phyloP scores from a whole-genome alignment of 2,888 invertebrate genomes.

The Athalia circularis region DNA sequence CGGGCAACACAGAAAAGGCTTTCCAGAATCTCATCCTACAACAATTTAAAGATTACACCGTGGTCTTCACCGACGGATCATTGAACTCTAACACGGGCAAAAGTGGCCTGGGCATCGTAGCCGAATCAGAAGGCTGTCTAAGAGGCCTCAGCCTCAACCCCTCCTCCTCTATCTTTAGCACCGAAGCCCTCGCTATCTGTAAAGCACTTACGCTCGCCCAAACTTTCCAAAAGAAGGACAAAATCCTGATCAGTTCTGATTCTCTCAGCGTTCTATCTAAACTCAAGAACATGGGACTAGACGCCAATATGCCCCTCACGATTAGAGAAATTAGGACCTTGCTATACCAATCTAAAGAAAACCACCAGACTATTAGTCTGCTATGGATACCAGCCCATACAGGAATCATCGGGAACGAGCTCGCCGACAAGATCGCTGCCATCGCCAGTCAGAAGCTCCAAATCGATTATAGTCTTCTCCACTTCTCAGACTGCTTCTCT shows the following conservation, averaged over 20 bases:
- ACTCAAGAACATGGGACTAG: neutral
- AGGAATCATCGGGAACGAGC: neutral
- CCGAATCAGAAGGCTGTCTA: no score
- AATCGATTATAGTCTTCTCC: no score
- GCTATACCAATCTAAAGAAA: neutral
- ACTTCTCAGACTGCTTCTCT: no score
- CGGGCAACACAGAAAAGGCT: no score
- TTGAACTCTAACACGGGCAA: neutral
- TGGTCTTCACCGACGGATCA: no score
- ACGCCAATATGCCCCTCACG: neutral
- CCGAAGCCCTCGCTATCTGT: neutral
- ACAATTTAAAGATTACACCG: no score
- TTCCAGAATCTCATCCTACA: no score
- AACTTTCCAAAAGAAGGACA: no score
- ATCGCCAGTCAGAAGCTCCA: neutral
- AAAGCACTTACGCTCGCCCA: neutral
- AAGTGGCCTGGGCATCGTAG: neutral
- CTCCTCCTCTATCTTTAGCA: neutral
- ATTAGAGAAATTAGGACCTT: neutral
- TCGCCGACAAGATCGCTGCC: neutral
- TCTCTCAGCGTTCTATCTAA: neutral
- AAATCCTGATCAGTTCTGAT: neutral
- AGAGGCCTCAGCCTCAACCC: no score
- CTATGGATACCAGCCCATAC: neutral
- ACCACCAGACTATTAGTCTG: neutral